Evolutionary conservation across 2,888 invertebrate species (phyloP).

Genomic region (Eupithecia insigniata): DNA sequence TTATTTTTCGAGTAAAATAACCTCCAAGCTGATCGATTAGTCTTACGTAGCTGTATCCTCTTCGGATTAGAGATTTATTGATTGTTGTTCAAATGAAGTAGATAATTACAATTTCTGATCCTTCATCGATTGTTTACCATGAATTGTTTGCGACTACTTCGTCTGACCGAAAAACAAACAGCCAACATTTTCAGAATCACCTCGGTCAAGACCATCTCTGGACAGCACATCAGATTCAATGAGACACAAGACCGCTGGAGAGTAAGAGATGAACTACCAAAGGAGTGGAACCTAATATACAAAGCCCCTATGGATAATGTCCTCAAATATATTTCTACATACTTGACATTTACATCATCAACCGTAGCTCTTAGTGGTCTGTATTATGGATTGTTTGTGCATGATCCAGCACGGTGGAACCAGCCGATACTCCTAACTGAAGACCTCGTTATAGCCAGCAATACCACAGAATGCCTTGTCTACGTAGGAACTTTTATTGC

Average conservation of each 20-base stretch:
- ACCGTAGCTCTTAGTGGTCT: constrained; percentile 52
- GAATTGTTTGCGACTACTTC: constrained; percentile 62
- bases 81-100: neutral
- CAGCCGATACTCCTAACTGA: constrained; percentile 66
- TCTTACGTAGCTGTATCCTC: no score
- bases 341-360: constrained; percentile 65
- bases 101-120: neutral
- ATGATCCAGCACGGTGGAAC: constrained; percentile 59
- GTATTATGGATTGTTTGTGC: constrained; percentile 67
- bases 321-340: constrained; percentile 64
- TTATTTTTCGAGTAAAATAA: no score
- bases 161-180: constrained; percentile 49
- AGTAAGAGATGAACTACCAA: constrained; percentile 64
- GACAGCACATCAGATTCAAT: constrained; percentile 66
- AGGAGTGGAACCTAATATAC: constrained; percentile 72
- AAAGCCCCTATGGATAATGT: constrained; percentile 74
- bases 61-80: no score
- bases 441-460: constrained; percentile 70
- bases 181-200: constrained; percentile 49
- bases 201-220: constrained; percentile 54
- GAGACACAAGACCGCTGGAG: constrained; percentile 70
- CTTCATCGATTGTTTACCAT: constrained; percentile 44
- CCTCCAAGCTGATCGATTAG: no score
- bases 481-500: constrained; percentile 69
- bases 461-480: constrained; percentile 64